phyloP scores from a whole-genome alignment of 2,797 vertebrate species.

The Acanthiza pusilla region DNA sequence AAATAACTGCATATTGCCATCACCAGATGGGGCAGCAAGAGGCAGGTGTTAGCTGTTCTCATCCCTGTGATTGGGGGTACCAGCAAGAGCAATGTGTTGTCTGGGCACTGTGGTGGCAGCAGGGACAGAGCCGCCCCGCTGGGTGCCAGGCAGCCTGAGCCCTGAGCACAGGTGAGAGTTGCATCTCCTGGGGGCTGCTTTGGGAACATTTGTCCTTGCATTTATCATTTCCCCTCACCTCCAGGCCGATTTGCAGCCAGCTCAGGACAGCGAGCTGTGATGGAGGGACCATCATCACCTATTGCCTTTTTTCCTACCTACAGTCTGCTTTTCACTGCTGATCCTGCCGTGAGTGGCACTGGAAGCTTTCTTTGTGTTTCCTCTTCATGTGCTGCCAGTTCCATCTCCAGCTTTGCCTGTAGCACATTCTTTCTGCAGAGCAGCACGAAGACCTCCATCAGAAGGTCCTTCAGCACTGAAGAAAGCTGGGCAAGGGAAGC shows the following conservation, averaged over 20 bases:
- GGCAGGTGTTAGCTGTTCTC: not conserved
- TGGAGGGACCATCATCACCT: not conserved
- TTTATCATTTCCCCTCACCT: not conserved
- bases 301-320: not conserved
- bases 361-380: not conserved
- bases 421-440: not conserved
- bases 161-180: not conserved
- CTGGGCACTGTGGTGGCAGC: not conserved
- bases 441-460: not conserved
- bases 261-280: not conserved
- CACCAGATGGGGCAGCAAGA: not conserved
- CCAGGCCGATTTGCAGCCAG: not conserved
- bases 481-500: not conserved
- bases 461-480: not conserved
- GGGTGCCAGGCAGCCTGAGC: not conserved
- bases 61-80: rapidly evolving
- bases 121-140: not conserved
- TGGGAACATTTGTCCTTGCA: not conserved
- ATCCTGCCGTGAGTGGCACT: not conserved
- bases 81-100: not conserved
- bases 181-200: not conserved
- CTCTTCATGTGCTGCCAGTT: not conserved
- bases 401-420: not conserved
- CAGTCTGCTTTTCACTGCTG: not conserved
- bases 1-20: not conserved